Percentiles rank a stretch among this genome's conserved stretches.
Evolutionary conservation across 2,888 invertebrate species (phyloP).

Genomic region (Amiota mariae): DNA sequence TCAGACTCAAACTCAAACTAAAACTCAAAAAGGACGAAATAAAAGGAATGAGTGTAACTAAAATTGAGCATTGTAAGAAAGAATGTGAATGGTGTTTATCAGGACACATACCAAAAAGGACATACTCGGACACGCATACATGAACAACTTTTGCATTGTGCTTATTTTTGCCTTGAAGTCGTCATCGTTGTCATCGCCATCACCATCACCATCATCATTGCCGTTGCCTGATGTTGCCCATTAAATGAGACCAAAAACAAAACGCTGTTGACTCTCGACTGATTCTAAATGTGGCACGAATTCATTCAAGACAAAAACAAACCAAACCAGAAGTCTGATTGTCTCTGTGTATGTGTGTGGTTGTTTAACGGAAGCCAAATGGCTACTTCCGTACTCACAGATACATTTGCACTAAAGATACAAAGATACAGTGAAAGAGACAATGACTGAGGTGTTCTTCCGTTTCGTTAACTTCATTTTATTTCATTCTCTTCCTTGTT

Average conservation of each 20-base stretch:
- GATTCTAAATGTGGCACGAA: conserved; percentile 4
- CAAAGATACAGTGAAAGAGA: conserved; percentile 39
- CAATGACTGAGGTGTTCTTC: conserved; percentile 39
- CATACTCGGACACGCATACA: conserved; percentile 18
- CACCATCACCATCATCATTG: neutral
- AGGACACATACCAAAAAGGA: neutral
- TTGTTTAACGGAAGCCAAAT: conserved; percentile 36
- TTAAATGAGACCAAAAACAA: conserved; percentile 26
- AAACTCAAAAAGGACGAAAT: neutral
- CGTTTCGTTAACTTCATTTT: conserved; percentile 31
- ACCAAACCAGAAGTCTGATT: neutral
- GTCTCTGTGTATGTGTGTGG: conserved; percentile 16
- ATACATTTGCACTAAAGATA: neutral
- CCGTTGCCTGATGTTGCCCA: conserved; percentile 12
- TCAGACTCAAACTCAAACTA: neutral
- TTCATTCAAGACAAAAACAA: conserved; percentile 3
- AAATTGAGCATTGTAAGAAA: neutral
- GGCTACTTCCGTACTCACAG: neutral
- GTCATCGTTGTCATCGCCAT: no score
- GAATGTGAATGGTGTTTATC: neutral
- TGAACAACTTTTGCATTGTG: neutral
- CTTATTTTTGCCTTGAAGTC: neutral
- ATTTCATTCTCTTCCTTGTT: neutral
- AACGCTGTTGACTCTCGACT: conserved; percentile 2
- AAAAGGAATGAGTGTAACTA: no score